These are phyloP conservation scores for Mormyrops attenuatus DNA, from an alignment of 2,797 vertebrate species.

Conservation along the genomic window DNA sequence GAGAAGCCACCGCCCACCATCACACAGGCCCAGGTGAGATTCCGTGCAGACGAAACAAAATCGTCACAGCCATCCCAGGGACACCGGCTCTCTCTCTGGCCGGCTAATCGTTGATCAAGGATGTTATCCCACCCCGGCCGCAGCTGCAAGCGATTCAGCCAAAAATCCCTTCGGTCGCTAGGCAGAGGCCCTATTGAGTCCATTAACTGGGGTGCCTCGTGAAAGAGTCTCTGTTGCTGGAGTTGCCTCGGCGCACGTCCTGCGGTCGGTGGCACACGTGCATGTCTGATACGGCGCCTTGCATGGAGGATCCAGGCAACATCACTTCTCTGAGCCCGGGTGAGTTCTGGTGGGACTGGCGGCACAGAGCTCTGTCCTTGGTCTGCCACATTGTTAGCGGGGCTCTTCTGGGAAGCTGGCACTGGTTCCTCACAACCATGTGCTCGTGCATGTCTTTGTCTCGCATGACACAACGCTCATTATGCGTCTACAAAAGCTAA, in stretches of 20 bases:
- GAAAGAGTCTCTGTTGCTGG: neutral
- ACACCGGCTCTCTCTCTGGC: neutral
- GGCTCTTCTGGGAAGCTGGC: neutral
- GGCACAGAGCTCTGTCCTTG: neutral
- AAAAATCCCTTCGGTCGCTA: neutral
- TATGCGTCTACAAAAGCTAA: neutral
- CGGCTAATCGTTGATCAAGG: slow-evolving; percentile 15
- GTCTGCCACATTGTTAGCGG: neutral
- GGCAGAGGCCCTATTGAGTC: neutral
- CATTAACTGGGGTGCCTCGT: neutral
- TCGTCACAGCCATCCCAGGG: neutral
- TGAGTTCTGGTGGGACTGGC: neutral
- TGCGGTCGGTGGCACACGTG: neutral
- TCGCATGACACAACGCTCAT: neutral
- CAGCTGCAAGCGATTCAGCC: slow-evolving; percentile 29
- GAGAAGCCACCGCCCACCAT: slow-evolving; percentile 27
- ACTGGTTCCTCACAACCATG: too few relatives aligned
- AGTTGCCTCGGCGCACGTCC: neutral
- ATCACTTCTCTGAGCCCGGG: neutral
- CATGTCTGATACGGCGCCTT: neutral
- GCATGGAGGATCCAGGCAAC: neutral
- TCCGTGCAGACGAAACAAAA: slow-evolving; percentile 23
- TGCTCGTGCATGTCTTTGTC: neutral
- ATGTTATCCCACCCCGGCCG: slow-evolving; percentile 13
- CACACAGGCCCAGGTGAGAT: neutral